These are phyloP conservation scores for Onychomys torridus DNA, from an alignment of 2,797 vertebrate genomes.

Conservation along the genomic window DNA sequence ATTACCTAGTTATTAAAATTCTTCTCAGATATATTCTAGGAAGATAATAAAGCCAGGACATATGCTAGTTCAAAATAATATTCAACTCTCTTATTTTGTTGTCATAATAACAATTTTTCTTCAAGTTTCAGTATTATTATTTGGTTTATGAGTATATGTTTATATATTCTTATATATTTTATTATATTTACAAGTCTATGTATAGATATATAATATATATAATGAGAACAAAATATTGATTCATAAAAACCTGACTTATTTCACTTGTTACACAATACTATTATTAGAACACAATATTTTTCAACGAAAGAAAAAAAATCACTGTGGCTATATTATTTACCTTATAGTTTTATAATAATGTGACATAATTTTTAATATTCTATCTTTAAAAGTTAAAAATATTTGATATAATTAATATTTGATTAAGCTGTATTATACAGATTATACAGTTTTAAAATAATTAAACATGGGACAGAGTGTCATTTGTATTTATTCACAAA, in stretches of 20 bases:
- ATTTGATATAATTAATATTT: background rate
- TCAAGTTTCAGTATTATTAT: background rate
- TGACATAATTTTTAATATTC: background rate
- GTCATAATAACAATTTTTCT: background rate
- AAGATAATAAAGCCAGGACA: background rate
- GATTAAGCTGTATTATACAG: conserved; percentile 22
- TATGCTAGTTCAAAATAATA: background rate
- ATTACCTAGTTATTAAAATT: background rate
- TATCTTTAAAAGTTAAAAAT: background rate
- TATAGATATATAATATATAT: background rate
- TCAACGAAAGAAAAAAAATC: background rate
- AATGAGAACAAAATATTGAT: background rate
- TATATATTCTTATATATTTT: background rate
- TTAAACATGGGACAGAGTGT: background rate
- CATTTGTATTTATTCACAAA: background rate
- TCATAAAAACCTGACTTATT: background rate
- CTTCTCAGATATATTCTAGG: background rate
- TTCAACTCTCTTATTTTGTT: background rate
- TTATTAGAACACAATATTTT: background rate
- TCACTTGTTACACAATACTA: background rate
- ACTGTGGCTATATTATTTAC: background rate
- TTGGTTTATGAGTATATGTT: background rate
- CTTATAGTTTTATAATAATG: conserved; percentile 26
- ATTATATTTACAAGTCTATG: background rate
- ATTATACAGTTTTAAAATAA: background rate